Evolutionary conservation across 2,888 invertebrate species (phyloP).

Genomic region (Deilephila porcellus): DNA sequence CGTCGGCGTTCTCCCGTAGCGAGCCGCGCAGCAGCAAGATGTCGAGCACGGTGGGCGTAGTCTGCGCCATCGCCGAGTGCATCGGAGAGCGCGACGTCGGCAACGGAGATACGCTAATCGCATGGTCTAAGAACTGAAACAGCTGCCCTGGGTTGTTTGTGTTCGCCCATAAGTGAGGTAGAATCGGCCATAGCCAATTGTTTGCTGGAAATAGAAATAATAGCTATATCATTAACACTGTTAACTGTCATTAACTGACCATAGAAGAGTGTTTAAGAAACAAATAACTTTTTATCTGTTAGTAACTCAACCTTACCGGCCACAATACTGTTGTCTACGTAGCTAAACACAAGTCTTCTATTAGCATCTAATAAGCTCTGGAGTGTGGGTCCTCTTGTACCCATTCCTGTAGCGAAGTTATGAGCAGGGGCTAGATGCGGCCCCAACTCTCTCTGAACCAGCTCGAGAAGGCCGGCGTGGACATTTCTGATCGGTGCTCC

Average conservation of each 20-base stretch:
- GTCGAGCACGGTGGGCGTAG: constrained; percentile 87
- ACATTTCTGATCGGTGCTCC: constrained; percentile 75
- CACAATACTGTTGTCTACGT: constrained; percentile 80
- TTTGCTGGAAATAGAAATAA: constrained; percentile 72
- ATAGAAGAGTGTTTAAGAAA: neutral
- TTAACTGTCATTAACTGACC: too few relatives aligned
- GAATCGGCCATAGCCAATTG: constrained; percentile 86
- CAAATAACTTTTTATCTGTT: neutral
- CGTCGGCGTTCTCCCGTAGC: constrained; percentile 86
- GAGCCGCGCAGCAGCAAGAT: constrained; percentile 86
- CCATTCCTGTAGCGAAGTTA: constrained; percentile 68
- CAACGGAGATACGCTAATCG: constrained; percentile 69
- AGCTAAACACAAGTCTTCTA: constrained; percentile 82
- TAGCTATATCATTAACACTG: constrained; percentile 13
- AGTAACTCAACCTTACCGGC: constrained; percentile 56
- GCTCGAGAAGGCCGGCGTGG: constrained; percentile 82
- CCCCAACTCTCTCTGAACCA: constrained; percentile 83
- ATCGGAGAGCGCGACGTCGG: constrained; percentile 76
- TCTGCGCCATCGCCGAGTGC: constrained; percentile 89
- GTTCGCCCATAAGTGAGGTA: constrained; percentile 88
- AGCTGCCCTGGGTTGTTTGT: constrained; percentile 71
- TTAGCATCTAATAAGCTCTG: constrained; percentile 75
- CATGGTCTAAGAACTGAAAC: constrained; percentile 72
- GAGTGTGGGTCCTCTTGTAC: constrained; percentile 75
- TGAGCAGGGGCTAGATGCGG: constrained; percentile 79